A percentile compares a stretch with the other conserved stretches of the same genome.
Evolutionary conservation across 1,140 invertebrate genomes (phyloP).

Genomic region (Adoxophyes honmai): DNA sequence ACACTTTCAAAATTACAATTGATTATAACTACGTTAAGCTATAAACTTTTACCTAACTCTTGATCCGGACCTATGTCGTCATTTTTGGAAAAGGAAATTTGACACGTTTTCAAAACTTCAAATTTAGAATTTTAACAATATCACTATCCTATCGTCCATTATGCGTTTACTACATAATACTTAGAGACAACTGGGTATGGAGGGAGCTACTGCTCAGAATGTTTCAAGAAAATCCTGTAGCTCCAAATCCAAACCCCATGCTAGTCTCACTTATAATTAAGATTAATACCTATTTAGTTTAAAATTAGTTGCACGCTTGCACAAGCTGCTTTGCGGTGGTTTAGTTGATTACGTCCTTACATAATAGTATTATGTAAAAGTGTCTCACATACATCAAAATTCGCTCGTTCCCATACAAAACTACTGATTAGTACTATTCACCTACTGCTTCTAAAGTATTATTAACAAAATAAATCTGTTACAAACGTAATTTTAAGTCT

Average conservation of each 20-base stretch:
- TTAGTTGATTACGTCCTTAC: constrained; percentile 42
- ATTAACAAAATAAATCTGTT: constrained; percentile 66
- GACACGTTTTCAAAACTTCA: constrained; percentile 63
- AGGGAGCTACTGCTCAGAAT: not conserved
- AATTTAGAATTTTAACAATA: constrained; percentile 47
- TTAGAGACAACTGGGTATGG: not conserved
- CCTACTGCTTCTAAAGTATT: constrained; percentile 31
- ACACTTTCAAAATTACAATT: constrained; percentile 73
- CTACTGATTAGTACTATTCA: constrained; percentile 32
- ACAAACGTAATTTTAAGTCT: constrained; percentile 67
- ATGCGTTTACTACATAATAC: constrained; percentile 57
- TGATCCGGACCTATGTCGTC: constrained; percentile 49
- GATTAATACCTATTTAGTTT: constrained; percentile 46
- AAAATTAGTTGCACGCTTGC: constrained; percentile 66
- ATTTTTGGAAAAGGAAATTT: constrained; percentile 61
- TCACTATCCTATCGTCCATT: constrained; percentile 56
- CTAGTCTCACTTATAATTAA: constrained; percentile 39
- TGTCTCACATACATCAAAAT: constrained; percentile 54
- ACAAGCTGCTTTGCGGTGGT: constrained; percentile 64
- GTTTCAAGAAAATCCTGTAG: not conserved
- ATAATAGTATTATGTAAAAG: constrained; percentile 29
- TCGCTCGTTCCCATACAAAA: constrained; percentile 59
- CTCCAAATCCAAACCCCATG: not conserved
- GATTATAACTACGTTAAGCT: constrained; percentile 75
- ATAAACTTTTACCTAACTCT: constrained; percentile 67